Base-by-base conservation (phyloP, 2,113 vertebrate species). In the Candoia aspera region DNA sequence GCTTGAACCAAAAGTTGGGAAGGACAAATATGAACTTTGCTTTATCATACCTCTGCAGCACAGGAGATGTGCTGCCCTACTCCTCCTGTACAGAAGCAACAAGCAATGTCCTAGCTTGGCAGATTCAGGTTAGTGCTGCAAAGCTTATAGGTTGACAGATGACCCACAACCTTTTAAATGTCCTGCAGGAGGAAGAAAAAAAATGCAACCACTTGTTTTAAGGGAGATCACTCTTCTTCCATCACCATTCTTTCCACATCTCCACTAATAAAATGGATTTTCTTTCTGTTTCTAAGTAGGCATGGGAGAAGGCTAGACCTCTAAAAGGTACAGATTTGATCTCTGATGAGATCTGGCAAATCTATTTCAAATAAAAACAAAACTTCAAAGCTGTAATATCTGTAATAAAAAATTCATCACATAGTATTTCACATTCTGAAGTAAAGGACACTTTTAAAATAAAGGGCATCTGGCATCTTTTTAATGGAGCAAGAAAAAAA, bases 371-470 rank as follows among this genome's bases (percentile, higher is more conserved):
- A 85, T 19, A 53, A 84, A 85, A 62, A 49, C 2, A 59, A 49
- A 85, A 62, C 26, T 85, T 86, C 79, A 86, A 85, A 91, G 90
- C 57, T 13, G 9, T 62, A 59, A 84, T 8, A 29, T 84, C 26
- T 62, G 57, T 21, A 91, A 60, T 85, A 62, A 91, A 85, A 84
- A 42, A 53, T 24, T 58, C 23, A 37, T 84, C 58, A 58, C 59
- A 90, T 84, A 46, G 54, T 19, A 24, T 90, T 90, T 90, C 89
- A 90, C 58, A 84, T 54, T 84, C 37, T 58, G 54, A 90, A 58
- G n/a, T 42, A 46, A 46, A 42, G 37, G 68, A 6, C 68, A 83
- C 23, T 90, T 90, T 42, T 90, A 73, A 90, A 46, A 19, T 62
- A 91, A 53, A 91, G 17, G 57, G 57, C 19, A 90, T 19, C 17